Percentiles rank a stretch among this genome's conserved stretches.
Conservation (phyloP, 1,140 invertebrate genomes). For the Calosoma granatense region DNA sequence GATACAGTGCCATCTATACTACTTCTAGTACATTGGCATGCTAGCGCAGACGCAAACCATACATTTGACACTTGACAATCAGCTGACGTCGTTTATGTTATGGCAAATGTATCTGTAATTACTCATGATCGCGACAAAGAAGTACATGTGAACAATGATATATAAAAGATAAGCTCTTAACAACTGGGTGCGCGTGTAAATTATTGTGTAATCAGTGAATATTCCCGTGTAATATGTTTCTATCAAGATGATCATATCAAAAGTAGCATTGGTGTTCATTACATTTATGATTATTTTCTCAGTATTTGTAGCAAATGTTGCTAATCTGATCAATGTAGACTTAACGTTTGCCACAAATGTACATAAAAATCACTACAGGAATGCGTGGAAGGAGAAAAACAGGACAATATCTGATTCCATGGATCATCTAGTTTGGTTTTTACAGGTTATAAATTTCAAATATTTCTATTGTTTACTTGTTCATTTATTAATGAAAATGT, state of each 20-base stretch:
- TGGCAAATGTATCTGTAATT: not conserved
- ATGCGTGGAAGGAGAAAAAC: conserved; percentile 27
- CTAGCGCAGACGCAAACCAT: not conserved
- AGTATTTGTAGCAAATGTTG: conserved; percentile 43
- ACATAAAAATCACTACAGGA: conserved; percentile 10
- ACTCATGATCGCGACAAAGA: not conserved
- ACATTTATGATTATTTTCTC: conserved; percentile 42
- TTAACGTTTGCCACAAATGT: conserved; percentile 17
- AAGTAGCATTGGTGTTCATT: conserved; percentile 36
- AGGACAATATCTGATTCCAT: conserved; percentile 38
- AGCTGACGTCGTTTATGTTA: not conserved
- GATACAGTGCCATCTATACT: too few species aligned
- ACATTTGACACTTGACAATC: not conserved
- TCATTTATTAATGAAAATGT: not conserved
- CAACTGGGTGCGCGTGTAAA: not conserved
- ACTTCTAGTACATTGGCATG: too few species aligned
- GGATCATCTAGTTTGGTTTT: conserved; percentile 61
- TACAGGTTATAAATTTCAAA: conserved; percentile 49
- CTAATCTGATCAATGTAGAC: conserved; percentile 42
- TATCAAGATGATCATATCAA: conserved; percentile 39
- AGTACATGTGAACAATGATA: not conserved
- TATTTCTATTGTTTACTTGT: not conserved
- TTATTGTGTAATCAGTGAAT: not conserved
- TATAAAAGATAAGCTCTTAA: not conserved
- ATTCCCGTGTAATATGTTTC: not conserved